Percentiles rank a stretch among this genome's conserved stretches.
Conservation (phyloP, 2,113 vertebrate genomes). For the Platysteira castanea region DNA sequence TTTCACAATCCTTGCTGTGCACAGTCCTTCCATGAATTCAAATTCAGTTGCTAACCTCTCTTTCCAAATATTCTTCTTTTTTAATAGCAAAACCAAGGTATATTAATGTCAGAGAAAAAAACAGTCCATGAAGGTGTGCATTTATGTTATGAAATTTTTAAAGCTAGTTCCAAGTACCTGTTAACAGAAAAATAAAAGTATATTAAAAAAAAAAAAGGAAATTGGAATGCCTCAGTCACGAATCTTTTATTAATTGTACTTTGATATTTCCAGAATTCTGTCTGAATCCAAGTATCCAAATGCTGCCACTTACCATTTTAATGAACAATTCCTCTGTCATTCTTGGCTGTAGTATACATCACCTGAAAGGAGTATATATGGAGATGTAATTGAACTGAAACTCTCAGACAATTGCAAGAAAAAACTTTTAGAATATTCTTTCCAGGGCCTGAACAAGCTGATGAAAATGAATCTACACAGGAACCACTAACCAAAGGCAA, state of each 20-base stretch:
- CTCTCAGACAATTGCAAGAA: slow-evolving; percentile 72
- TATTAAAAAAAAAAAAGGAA: slow-evolving; percentile 41
- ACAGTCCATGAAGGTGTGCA: neutral
- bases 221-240: neutral
- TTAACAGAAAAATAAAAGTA: neutral
- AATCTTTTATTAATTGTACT: neutral
- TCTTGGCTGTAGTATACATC: slow-evolving; percentile 62
- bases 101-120: neutral
- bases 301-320: slow-evolving; percentile 68
- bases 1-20: neutral
- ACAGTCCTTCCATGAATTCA: neutral
- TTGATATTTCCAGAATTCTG: neutral
- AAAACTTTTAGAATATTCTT: slow-evolving; percentile 22
- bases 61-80: neutral
- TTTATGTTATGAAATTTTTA: neutral
- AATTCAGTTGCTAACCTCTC: neutral
- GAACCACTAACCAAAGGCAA: neutral
- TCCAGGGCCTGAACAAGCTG: slow-evolving; percentile 63
- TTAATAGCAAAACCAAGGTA: neutral
- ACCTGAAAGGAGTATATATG: slow-evolving; percentile 53
- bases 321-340: neutral
- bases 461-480: slow-evolving; percentile 54
- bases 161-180: neutral
- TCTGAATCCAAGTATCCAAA: neutral
- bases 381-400: slow-evolving; percentile 53